These are phyloP conservation scores for Lophotriccus pileatus DNA, from an alignment of 2,797 vertebrate genomes.

Conservation along the genomic window DNA sequence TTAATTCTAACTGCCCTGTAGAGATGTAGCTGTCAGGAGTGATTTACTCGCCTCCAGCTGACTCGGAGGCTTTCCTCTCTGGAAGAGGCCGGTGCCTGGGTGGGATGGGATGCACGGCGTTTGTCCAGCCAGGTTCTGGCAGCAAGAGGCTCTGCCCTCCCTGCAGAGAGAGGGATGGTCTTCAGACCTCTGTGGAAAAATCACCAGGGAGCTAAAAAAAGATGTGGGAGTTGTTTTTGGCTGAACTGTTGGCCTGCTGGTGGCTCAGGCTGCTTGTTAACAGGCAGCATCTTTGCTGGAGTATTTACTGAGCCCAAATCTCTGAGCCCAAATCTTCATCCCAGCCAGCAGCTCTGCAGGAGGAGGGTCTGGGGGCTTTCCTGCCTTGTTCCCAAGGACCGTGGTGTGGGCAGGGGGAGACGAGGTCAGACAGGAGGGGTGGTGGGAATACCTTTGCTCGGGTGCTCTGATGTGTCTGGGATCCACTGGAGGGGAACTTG, in stretches of 20 bases:
- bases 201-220: background rate
- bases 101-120: background rate
- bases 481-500: background rate
- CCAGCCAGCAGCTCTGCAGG: background rate
- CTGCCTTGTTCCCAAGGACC: fast-evolving
- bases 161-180: background rate
- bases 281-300: background rate
- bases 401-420: background rate
- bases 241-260: background rate
- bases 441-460: fast-evolving
- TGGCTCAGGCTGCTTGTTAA: background rate
- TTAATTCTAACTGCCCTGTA: constrained; percentile 87
- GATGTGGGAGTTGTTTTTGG: background rate
- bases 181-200: background rate
- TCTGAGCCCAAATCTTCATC: background rate
- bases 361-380: fast-evolving
- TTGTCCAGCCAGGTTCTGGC: background rate
- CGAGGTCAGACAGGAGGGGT: fast-evolving
- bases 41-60: constrained; percentile 90
- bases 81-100: background rate
- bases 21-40: constrained; percentile 90
- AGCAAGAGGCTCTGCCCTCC: background rate
- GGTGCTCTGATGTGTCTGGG: background rate
- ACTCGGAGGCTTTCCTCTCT: constrained; percentile 45
- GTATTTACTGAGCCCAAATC: background rate